phyloP scores from a whole-genome alignment of 2,888 invertebrate genomes.

The Auanema freiburgensis region DNA sequence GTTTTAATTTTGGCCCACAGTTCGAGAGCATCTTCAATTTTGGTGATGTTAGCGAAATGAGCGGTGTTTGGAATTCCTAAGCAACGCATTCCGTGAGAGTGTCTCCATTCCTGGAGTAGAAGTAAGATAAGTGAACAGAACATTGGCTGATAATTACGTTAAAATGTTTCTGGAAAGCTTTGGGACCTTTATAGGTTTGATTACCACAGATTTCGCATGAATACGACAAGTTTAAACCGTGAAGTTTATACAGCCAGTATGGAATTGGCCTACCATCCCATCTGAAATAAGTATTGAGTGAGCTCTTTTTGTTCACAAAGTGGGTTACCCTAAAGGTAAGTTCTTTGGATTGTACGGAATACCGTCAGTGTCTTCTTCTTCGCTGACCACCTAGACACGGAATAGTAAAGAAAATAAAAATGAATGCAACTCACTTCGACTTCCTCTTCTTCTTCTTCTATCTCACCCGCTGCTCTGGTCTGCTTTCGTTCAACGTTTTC shows the following conservation, averaged over 20 bases:
- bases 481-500: slow-evolving; percentile 98
- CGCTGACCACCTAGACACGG: slow-evolving; percentile 38
- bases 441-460: slow-evolving; percentile 73
- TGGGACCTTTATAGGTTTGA: slow-evolving; percentile 87
- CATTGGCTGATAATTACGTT: slow-evolving; percentile 70
- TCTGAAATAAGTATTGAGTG: slow-evolving; percentile 31
- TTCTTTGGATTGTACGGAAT: slow-evolving; percentile 99
- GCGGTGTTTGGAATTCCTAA: slow-evolving; percentile 99
- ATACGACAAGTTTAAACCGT: slow-evolving; percentile 96
- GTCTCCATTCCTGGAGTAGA: slow-evolving; percentile 73
- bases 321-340: slow-evolving; percentile 97
- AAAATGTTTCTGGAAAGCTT: slow-evolving; percentile 98
- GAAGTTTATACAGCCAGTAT: slow-evolving; percentile 80
- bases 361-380: slow-evolving; percentile 76
- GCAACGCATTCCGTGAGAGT: slow-evolving; percentile 90
- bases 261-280: slow-evolving; percentile 66
- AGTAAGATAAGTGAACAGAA: background rate
- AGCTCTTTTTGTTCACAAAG: slow-evolving; percentile 74
- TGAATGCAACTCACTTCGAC: slow-evolving; percentile 9
- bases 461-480: slow-evolving; percentile 71
- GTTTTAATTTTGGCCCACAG: slow-evolving; percentile 97
- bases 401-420: background rate
- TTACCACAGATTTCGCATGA: slow-evolving; percentile 99
- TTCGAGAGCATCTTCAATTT: slow-evolving; percentile 69
- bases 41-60: slow-evolving; percentile 98